These are phyloP conservation scores for Diabrotica virgifera DNA, from an alignment of 1,140 invertebrate species.

Conservation along the genomic window DNA sequence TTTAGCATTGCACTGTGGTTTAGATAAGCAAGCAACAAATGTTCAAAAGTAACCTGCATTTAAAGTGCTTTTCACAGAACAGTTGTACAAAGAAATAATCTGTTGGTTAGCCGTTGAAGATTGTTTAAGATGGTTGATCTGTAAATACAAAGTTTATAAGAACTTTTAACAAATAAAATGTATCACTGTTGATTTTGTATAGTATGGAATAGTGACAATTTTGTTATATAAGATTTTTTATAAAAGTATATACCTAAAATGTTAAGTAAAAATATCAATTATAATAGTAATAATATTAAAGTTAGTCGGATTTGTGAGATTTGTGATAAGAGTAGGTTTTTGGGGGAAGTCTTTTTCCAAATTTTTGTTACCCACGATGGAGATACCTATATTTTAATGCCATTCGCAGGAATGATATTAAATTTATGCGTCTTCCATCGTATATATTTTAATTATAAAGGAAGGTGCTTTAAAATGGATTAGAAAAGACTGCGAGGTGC, in stretches of 20 bases:
- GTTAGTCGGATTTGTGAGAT: constrained; percentile 29
- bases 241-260: constrained; percentile 23
- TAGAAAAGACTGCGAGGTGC: constrained; percentile 44
- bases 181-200: constrained; percentile 15
- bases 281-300: constrained; percentile 19
- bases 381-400: no score
- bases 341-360: constrained; percentile 28
- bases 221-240: constrained; percentile 32
- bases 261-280: constrained; percentile 16
- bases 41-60: constrained; percentile 9
- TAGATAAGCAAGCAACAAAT: background rate
- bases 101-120: background rate
- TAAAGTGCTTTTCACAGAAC: constrained; percentile 14
- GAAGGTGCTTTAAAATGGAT: constrained; percentile 33
- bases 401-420: no score
- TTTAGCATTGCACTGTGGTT: no score
- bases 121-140: constrained; percentile 10
- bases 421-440: background rate
- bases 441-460: constrained; percentile 20
- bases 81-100: constrained; percentile 12
- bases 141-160: constrained; percentile 13
- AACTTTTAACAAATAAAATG: constrained; percentile 1
- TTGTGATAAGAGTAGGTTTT: constrained; percentile 40
- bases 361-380: constrained; percentile 27
- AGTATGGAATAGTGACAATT: constrained; percentile 32